These are phyloP conservation scores for Pristionchus entomophagus DNA, from an alignment of 2,888 invertebrate genomes.

Conservation along the genomic window DNA sequence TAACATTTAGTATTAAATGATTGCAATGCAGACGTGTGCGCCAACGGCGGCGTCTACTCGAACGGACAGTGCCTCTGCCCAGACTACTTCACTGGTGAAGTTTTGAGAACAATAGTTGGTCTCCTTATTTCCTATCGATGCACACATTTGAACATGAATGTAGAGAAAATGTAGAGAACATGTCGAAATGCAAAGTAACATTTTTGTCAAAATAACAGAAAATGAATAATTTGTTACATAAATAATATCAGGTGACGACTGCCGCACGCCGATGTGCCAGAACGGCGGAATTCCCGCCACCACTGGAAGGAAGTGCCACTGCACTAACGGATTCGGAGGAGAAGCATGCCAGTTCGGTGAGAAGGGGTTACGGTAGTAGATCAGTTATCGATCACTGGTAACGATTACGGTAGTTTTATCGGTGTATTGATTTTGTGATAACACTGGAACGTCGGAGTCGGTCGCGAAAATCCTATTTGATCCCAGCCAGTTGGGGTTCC, in stretches of 20 bases:
- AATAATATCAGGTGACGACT: not conserved
- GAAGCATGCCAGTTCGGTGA: constrained; percentile 43
- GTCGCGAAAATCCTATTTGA: not conserved
- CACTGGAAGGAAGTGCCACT: not conserved
- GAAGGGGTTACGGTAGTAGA: not conserved
- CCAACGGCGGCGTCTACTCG: constrained; percentile 64
- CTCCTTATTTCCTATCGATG: not conserved
- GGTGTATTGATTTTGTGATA: too few relatives aligned
- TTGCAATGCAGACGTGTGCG: constrained; percentile 35
- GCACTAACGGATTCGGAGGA: not conserved
- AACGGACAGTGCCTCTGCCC: constrained; percentile 66
- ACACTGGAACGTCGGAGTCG: too few relatives aligned
- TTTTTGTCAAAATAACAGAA: not conserved
- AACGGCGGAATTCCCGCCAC: not conserved
- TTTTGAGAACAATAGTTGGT: not conserved
- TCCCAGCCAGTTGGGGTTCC: not conserved
- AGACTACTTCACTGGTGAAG: constrained; percentile 63
- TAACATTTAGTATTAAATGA: not conserved
- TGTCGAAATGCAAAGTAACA: not conserved
- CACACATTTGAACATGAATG: not conserved
- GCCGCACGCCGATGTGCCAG: constrained; percentile 18
- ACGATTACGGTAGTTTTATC: too few relatives aligned
- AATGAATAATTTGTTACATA: too few relatives aligned
- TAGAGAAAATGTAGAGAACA: not conserved
- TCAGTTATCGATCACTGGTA: too few relatives aligned